Conservation (phyloP, 2,888 invertebrate genomes). For the Leptogaster cylindrica region DNA sequence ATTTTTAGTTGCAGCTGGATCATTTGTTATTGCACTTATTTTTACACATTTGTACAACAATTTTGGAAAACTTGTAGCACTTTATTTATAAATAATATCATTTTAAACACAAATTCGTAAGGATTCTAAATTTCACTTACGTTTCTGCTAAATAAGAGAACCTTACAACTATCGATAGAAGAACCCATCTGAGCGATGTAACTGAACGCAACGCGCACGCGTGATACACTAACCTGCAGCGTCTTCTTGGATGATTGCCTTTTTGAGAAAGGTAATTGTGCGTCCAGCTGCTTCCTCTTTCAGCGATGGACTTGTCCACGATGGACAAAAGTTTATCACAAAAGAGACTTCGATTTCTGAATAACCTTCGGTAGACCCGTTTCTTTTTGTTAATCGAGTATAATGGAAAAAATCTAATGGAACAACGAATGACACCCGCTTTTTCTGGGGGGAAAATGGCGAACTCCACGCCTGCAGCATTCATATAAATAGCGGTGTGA, state of each 20-base stretch:
- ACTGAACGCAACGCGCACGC: slow-evolving; percentile 29
- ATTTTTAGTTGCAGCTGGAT: too few relatives aligned
- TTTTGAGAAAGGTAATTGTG: slow-evolving; percentile 1
- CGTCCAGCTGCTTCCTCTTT: background rate
- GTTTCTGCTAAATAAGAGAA: too few relatives aligned
- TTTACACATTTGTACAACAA: too few relatives aligned
- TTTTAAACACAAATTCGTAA: background rate
- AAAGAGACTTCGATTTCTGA: slow-evolving; percentile 19
- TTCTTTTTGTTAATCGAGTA: background rate
- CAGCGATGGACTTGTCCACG: slow-evolving; percentile 2
- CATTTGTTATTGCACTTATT: too few relatives aligned
- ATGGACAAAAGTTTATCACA: slow-evolving; percentile 33
- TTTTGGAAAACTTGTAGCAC: too few relatives aligned
- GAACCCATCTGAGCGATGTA: too few relatives aligned
- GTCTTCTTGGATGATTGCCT: background rate
- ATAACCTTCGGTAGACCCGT: slow-evolving; percentile 29
- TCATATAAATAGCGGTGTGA: slow-evolving; percentile 24
- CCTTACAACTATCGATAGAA: too few relatives aligned
- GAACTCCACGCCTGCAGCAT: slow-evolving; percentile 15
- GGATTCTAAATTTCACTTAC: background rate
- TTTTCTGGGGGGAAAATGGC: background rate
- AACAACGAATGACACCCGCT: slow-evolving; percentile 17
- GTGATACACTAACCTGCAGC: slow-evolving; percentile 15
- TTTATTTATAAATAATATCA: too few relatives aligned
- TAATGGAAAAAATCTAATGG: slow-evolving; percentile 16